These are phyloP conservation scores for Paramormyrops hopkinsi DNA, from an alignment of 2,797 vertebrate species.

Conservation along the genomic window DNA sequence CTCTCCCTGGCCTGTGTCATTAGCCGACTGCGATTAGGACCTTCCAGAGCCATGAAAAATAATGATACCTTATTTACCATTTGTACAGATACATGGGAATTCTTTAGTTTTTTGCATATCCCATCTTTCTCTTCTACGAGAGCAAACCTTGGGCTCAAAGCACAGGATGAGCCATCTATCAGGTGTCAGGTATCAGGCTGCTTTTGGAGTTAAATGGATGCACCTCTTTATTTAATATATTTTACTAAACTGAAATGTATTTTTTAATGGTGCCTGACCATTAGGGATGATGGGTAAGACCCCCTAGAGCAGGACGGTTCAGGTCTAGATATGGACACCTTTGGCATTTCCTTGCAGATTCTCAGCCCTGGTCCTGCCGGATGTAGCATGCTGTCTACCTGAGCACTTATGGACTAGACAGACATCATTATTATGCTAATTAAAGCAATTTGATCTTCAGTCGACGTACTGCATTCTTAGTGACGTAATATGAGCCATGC, in stretches of 20 bases:
- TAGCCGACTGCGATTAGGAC: background rate
- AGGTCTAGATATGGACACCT: background rate
- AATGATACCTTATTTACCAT: background rate
- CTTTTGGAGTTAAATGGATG: background rate
- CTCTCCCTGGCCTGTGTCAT: background rate
- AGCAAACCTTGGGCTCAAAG: background rate
- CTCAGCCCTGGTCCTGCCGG: background rate
- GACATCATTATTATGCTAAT: background rate
- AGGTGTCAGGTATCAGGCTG: background rate
- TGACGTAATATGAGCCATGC: background rate
- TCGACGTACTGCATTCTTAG: background rate
- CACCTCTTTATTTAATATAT: background rate
- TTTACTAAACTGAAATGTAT: background rate
- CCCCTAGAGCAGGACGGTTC: background rate
- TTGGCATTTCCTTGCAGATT: background rate
- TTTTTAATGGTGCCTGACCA: background rate
- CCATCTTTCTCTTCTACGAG: background rate
- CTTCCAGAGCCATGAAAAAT: background rate
- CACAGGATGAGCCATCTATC: background rate
- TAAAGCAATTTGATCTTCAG: background rate
- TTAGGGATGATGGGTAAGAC: background rate
- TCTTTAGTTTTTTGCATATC: background rate
- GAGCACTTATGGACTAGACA: background rate
- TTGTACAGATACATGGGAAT: background rate
- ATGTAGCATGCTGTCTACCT: background rate